Evolutionary conservation across 2,888 invertebrate species (phyloP).

Genomic region (Onthophagus sagittarius): DNA sequence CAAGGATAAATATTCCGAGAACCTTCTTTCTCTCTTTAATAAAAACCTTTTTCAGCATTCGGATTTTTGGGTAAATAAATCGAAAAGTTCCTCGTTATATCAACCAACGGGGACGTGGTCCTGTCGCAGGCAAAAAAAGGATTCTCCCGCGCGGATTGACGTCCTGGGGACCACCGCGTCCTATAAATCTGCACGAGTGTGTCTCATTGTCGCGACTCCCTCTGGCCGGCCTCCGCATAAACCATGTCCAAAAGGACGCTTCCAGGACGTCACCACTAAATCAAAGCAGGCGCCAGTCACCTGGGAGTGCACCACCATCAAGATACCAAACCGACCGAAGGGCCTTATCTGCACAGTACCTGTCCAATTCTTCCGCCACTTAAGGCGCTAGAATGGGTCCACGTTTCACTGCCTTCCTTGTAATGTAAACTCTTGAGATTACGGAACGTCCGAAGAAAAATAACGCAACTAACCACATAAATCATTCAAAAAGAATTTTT

Average conservation of each 20-base stretch:
- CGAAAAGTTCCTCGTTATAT: constrained; percentile 10
- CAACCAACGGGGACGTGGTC: background rate
- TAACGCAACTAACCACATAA: background rate
- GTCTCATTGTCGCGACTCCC: constrained; percentile 45
- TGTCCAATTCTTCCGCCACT: background rate
- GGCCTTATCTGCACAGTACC: background rate
- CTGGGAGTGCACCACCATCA: constrained; percentile 42
- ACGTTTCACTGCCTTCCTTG: background rate
- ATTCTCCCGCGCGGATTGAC: constrained; percentile 40
- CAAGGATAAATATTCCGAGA: constrained; percentile 2
- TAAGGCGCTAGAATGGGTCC: background rate
- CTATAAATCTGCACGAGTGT: constrained; percentile 45
- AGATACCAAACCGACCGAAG: constrained; percentile 32
- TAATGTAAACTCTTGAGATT: background rate
- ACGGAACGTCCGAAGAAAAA: background rate
- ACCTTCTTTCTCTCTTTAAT: background rate
- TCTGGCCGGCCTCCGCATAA: constrained; percentile 43
- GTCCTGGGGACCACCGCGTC: constrained; percentile 45
- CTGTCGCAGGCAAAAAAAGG: constrained; percentile 18
- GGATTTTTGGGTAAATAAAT: constrained; percentile 1
- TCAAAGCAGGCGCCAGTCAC: constrained; percentile 49
- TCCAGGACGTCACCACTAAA: constrained; percentile 46
- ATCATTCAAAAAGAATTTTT: background rate
- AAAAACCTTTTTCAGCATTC: background rate
- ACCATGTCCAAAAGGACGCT: constrained; percentile 42